Conservation (phyloP, 2,888 invertebrate species). For the Sesia apiformis region DNA sequence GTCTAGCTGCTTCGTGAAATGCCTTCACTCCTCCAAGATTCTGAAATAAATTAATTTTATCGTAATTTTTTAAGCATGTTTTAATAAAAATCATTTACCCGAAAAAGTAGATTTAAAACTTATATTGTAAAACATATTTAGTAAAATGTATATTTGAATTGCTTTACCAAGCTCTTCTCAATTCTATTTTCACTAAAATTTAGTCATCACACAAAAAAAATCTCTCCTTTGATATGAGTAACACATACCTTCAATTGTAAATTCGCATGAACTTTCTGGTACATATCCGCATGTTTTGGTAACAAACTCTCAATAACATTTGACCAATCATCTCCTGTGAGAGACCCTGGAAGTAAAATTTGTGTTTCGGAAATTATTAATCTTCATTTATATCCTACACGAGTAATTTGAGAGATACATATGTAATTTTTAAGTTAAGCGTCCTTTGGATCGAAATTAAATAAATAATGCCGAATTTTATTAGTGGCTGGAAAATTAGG, state of each 20-base stretch:
- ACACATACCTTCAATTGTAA: constrained; percentile 51
- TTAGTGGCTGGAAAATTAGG: constrained; percentile 8
- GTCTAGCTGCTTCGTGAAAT: constrained; percentile 61
- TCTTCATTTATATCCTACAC: neutral
- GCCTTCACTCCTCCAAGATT: constrained; percentile 59
- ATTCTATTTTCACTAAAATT: no score
- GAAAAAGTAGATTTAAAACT: no score
- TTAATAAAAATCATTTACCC: no score
- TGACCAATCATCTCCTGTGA: constrained; percentile 76
- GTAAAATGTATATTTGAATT: no score
- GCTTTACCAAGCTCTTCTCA: no score
- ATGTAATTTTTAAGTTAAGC: no score
- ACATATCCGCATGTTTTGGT: constrained; percentile 69
- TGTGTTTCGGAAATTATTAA: neutral
- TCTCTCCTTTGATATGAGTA: neutral
- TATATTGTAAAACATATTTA: no score
- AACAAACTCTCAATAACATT: constrained; percentile 69
- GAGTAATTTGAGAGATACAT: neutral
- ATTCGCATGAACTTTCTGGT: constrained; percentile 60
- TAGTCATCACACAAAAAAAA: no score
- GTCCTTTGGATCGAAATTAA: neutral
- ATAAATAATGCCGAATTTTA: constrained; percentile 1
- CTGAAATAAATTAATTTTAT: constrained; percentile 30
- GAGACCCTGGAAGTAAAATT: constrained; percentile 48
- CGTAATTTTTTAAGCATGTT: no score